Base-by-base conservation (phyloP, 2,797 vertebrate genomes). In the Mastacembelus armatus region DNA sequence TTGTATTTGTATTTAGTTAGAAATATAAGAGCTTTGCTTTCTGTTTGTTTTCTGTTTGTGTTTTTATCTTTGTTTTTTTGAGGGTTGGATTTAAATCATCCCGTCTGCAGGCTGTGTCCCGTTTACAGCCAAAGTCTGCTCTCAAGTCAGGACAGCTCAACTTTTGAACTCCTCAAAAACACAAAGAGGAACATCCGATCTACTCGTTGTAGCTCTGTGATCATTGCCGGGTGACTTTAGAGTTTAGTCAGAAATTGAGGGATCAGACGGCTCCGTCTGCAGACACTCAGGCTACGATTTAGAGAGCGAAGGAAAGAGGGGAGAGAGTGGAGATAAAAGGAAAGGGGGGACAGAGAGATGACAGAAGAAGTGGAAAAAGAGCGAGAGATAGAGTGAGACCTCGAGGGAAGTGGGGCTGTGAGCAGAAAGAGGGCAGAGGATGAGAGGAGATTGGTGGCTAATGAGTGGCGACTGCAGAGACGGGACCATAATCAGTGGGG, bases 381-480 rank as follows among this genome's bases (percentile, higher is more conserved):
- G 48, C 55, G 30, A 27, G 30, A 14, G 22, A 45, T 30, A 30
- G 61, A 50, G 36, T 60, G 66, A 75, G 58, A 74, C 71, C 84
- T 81, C 51, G 18, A 75, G 78, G 76, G 79, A 71, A 48, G 43
- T 44, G n/a, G 51, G 35, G 52, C 69, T 54, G 40, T 8, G 59
- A 75, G 61, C 59, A 72, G 78, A 78, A 57, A 71, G 60, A 76
- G 40, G 48, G 47, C 70, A 44, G 56, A 58, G 71, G 63, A 81
- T 74, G 60, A 87, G 77, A 80, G 55, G 60, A 72, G 74, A 81
- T 40, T 62, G 72, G 68, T 21, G 27, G 75, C 39, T 90, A 85
- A 88, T 87, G 84, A 85, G 78, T 66, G 54, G 22, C 60, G 80
- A 66, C 60, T 67, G 43, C 42, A 36, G 52, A 64, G 66, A 78